These are phyloP conservation scores for Nilaparvata lugens DNA, from an alignment of 1,140 invertebrate species.

Conservation along the genomic window DNA sequence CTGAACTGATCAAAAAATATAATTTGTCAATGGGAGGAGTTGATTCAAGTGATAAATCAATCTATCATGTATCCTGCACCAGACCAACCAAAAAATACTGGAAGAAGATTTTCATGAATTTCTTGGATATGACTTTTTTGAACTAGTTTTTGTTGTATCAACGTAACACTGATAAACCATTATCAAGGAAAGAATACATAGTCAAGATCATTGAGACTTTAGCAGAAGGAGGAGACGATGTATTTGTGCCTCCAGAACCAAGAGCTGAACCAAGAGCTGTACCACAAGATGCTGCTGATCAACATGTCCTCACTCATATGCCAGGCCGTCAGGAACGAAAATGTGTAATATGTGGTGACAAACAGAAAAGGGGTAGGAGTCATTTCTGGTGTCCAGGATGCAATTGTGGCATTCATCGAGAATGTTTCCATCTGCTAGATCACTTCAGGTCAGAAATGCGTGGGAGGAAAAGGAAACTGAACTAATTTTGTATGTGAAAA, in stretches of 20 bases:
- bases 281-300: background rate
- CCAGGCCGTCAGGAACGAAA: background rate
- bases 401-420: conserved; percentile 8
- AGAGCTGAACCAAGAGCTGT: background rate
- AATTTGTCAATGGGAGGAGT: conserved; percentile 10
- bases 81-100: background rate
- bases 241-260: background rate
- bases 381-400: conserved; percentile 12
- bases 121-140: background rate
- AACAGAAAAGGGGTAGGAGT: background rate
- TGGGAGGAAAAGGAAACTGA: background rate
- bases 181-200: background rate
- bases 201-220: background rate
- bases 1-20: background rate
- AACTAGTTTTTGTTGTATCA: background rate
- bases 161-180: conserved; percentile 8
- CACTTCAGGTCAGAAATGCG: conserved; percentile 5
- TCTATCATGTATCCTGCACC: conserved; percentile 3
- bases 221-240: background rate
- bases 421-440: conserved; percentile 8
- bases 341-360: background rate
- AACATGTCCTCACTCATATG: background rate
- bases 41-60: conserved; percentile 5
- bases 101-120: background rate
- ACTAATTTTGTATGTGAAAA: no score